Conservation (phyloP, 2,888 invertebrate species). For the Chaetoderma sp. region DNA sequence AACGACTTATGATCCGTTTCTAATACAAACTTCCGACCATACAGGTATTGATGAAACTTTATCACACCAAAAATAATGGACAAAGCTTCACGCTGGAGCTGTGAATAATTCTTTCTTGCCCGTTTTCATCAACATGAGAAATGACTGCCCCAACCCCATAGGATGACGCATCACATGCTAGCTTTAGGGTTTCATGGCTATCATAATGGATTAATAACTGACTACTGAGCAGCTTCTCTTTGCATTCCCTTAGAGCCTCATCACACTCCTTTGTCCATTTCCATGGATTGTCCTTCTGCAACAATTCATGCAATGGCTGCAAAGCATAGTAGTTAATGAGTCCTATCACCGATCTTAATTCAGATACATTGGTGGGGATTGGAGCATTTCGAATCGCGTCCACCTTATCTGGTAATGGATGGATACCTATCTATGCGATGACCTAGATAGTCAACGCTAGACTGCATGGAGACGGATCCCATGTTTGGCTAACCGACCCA, state of each 20-base stretch:
- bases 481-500: no score
- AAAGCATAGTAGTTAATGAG: constrained; percentile 16
- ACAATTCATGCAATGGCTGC: constrained; percentile 18
- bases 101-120: constrained; percentile 51
- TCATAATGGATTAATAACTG: constrained; percentile 56
- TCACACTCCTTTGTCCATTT: constrained; percentile 25
- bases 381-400: constrained; percentile 20
- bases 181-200: constrained; percentile 44
- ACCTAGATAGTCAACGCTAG: constrained; percentile 26
- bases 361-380: constrained; percentile 5
- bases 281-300: constrained; percentile 25
- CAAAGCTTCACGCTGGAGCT: constrained; percentile 66
- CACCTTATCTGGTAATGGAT: constrained; percentile 23
- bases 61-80: constrained; percentile 33
- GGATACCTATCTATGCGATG: constrained; percentile 33
- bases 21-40: constrained; percentile 53
- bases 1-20: neutral
- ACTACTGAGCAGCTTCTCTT: constrained; percentile 35
- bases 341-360: constrained; percentile 10
- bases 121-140: constrained; percentile 31
- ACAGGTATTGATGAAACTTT: constrained; percentile 39
- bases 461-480: no score
- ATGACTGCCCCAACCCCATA: constrained; percentile 61
- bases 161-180: constrained; percentile 67
- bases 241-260: constrained; percentile 37